Percentiles rank a stretch among this genome's conserved stretches.
These are phyloP conservation scores for Anoplolepis gracilipes DNA, from an alignment of 1,140 invertebrate species.

Conservation along the genomic window DNA sequence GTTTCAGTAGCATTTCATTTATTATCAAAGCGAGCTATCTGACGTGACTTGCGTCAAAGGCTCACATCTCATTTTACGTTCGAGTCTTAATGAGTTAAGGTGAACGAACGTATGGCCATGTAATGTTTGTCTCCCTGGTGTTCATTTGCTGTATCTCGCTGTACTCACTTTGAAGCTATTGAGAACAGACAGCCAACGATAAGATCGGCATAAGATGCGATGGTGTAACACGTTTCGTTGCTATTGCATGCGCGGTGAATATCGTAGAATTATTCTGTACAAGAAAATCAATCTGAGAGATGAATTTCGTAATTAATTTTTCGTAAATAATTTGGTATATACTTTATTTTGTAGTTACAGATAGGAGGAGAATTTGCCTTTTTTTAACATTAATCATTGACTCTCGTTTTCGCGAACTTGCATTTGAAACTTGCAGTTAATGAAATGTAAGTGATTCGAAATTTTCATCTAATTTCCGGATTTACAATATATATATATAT, in stretches of 20 bases:
- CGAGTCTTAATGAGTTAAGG: constrained; percentile 24
- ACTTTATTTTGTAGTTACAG: background rate
- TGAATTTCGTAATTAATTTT: constrained; percentile 43
- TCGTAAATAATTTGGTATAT: constrained; percentile 33
- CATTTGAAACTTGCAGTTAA: background rate
- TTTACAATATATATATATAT: too few species aligned
- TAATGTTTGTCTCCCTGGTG: background rate
- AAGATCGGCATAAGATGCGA: constrained; percentile 53
- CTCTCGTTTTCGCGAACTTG: constrained; percentile 14
- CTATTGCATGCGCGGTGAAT: constrained; percentile 21
- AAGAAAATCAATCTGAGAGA: constrained; percentile 1
- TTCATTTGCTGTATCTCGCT: background rate
- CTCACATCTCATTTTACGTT: constrained; percentile 32
- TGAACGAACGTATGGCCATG: background rate
- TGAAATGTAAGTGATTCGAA: background rate
- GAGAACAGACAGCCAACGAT: constrained; percentile 26
- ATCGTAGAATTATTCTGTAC: constrained; percentile 24
- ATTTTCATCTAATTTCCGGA: constrained; percentile 31
- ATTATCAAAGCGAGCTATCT: constrained; percentile 12
- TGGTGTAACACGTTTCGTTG: constrained; percentile 20
- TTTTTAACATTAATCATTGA: background rate
- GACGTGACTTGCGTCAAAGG: background rate
- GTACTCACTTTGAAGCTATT: constrained; percentile 17
- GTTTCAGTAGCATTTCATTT: background rate
- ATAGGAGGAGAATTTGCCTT: background rate